Conservation (phyloP, 2,888 invertebrate species). For the Villa cingulata region DNA sequence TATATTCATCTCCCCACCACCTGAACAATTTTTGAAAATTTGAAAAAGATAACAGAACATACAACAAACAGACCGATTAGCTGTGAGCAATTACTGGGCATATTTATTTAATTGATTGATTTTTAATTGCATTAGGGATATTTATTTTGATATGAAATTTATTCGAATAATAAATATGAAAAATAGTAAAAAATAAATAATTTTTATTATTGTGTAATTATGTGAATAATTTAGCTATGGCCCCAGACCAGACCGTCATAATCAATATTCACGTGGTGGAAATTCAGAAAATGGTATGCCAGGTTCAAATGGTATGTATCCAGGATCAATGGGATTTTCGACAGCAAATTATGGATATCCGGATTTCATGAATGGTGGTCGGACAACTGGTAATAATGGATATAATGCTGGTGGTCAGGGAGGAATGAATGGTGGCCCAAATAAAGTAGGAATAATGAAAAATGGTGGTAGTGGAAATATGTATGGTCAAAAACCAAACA, state of each 20-base stretch:
- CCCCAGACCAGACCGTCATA: conserved; percentile 10
- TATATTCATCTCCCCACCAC: too few species aligned
- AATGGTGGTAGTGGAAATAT: not conserved
- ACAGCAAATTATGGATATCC: conserved; percentile 1
- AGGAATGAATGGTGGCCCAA: conserved; percentile 4
- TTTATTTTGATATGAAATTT: too few species aligned
- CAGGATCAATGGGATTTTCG: conserved; percentile 2
- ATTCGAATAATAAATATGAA: too few species aligned
- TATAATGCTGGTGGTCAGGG: not conserved
- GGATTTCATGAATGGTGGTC: conserved; percentile 5
- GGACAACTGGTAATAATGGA: not conserved
- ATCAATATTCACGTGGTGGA: conserved; percentile 2
- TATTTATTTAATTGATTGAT: too few species aligned
- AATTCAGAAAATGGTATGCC: conserved; percentile 2
- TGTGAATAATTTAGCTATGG: conserved; percentile 3
- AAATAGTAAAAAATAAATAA: too few species aligned
- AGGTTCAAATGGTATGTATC: conserved; percentile 3
- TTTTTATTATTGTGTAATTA: not conserved
- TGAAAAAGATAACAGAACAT: too few species aligned
- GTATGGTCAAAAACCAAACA: conserved; percentile 5
- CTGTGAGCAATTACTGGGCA: too few species aligned
- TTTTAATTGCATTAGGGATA: too few species aligned
- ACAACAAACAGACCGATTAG: too few species aligned
- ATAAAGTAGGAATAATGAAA: conserved; percentile 3
- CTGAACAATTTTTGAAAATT: too few species aligned